Conservation (phyloP, 2,797 vertebrate species). For the Schizothorax lantsangensis region DNA sequence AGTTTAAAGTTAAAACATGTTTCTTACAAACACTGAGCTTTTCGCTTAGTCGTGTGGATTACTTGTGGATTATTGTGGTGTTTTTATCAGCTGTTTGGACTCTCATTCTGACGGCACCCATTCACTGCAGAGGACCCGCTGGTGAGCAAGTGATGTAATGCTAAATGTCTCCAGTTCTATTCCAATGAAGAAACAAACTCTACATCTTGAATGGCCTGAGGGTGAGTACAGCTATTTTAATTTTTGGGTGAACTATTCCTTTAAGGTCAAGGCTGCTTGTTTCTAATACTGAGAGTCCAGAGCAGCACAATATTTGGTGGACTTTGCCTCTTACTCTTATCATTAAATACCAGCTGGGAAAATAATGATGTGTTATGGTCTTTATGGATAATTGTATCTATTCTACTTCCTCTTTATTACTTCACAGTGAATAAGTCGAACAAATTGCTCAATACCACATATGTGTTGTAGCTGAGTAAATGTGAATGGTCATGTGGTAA, state of each 20-base stretch:
- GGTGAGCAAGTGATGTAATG: not conserved
- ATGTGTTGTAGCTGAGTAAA: not conserved
- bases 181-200: not conserved
- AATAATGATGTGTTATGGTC: not conserved
- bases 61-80: not conserved
- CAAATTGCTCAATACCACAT: not conserved
- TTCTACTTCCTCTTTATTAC: conserved; percentile 1
- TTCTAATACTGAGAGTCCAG: not conserved
- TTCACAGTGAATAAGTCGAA: not conserved
- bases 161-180: not conserved
- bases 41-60: too few relatives aligned
- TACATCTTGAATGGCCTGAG: not conserved
- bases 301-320: not conserved
- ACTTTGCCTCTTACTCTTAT: not conserved
- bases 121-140: not conserved
- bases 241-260: not conserved
- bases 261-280: not conserved
- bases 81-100: not conserved
- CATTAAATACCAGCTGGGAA: conserved; percentile 4
- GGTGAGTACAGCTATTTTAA: not conserved
- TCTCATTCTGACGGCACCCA: not conserved
- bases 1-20: too few relatives aligned
- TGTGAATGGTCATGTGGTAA: not conserved
- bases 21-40: too few relatives aligned
- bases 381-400: not conserved